Percentiles rank a stretch among this genome's conserved stretches.
Conservation (phyloP, 2,113 vertebrate species). For the Pelecanus crispus region DNA sequence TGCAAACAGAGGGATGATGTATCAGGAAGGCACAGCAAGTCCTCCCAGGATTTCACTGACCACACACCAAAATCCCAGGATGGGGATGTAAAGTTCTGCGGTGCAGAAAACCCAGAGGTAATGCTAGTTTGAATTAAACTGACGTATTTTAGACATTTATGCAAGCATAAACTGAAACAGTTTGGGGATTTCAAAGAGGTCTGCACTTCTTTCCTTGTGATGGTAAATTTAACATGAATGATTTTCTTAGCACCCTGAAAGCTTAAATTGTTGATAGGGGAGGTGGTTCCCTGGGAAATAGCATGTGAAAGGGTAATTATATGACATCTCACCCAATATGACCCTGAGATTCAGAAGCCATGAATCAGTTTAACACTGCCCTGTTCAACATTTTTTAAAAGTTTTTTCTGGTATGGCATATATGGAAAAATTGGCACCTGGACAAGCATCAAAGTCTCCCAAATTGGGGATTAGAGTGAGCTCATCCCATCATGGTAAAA, state of each 20-base stretch:
- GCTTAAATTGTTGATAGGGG: background rate
- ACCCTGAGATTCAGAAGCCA: constrained; percentile 48
- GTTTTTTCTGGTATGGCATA: constrained; percentile 26
- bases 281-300: background rate
- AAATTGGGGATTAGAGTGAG: constrained; percentile 67
- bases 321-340: constrained; percentile 25
- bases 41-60: background rate
- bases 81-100: background rate
- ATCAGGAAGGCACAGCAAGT: background rate
- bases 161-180: background rate
- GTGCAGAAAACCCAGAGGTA: background rate
- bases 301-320: background rate
- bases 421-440: constrained; percentile 67
- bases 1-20: background rate
- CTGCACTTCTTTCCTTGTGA: background rate
- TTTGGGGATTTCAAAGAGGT: background rate
- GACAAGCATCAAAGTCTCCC: constrained; percentile 64
- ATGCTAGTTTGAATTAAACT: background rate
- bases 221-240: background rate
- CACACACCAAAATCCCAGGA: background rate
- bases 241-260: background rate
- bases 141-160: background rate
- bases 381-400: background rate
- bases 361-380: constrained; percentile 12
- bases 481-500: constrained; percentile 77